Percentiles rank a stretch among this genome's conserved stretches.
These are phyloP conservation scores for Malurus splendens DNA, from an alignment of 2,797 vertebrate species.

Conservation along the genomic window DNA sequence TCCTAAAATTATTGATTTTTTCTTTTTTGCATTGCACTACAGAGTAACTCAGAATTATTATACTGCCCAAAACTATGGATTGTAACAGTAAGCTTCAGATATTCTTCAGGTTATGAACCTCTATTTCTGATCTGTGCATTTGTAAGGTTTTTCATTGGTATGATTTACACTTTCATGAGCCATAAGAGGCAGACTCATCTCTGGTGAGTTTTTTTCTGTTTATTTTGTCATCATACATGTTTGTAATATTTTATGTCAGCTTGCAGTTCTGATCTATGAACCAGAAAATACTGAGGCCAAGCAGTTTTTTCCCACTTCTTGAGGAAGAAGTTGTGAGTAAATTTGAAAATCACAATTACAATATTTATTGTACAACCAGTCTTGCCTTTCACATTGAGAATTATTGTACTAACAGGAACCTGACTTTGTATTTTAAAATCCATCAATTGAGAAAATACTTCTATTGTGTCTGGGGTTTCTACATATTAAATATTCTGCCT, in stretches of 20 bases:
- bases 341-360: not conserved
- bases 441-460: not conserved
- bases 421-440: not conserved
- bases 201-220: not conserved
- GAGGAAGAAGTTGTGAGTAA: slow-evolving; percentile 76
- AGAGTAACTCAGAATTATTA: not conserved
- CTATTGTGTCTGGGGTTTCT: not conserved
- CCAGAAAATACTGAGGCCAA: slow-evolving; percentile 79
- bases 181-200: not conserved
- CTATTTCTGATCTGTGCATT: not conserved
- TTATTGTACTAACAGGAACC: not conserved
- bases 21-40: not conserved
- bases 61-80: not conserved
- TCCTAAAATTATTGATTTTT: not conserved
- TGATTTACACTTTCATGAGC: not conserved
- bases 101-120: not conserved
- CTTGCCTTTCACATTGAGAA: not conserved
- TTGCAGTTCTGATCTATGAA: slow-evolving; percentile 81
- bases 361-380: not conserved
- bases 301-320: slow-evolving; percentile 78
- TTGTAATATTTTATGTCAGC: slow-evolving; percentile 13
- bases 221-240: not conserved
- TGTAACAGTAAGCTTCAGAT: not conserved
- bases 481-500: not conserved
- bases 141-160: not conserved